Conservation (phyloP, 64 coral and sea anemone genomes). For the Cladopsammia gracilis region DNA sequence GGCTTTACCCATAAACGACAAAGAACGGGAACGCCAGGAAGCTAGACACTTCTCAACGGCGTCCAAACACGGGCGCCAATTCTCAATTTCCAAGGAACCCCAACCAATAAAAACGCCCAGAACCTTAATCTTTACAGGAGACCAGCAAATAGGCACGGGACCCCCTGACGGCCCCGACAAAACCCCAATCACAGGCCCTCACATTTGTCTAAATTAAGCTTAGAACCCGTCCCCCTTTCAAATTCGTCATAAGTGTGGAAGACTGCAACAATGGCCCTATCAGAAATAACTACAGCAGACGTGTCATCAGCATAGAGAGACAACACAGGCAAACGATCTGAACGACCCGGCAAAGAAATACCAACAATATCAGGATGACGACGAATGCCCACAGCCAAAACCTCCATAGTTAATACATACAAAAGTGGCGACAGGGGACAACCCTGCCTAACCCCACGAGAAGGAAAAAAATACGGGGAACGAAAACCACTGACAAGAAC, state of each 20-base stretch:
- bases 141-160: not conserved
- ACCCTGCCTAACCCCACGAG: slow-evolving; percentile 67
- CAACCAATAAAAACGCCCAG: not conserved
- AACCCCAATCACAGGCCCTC: slow-evolving; percentile 35
- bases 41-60: not conserved
- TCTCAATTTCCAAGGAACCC: not conserved
- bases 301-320: slow-evolving; percentile 59
- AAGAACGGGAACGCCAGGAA: not conserved
- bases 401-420: slow-evolving; percentile 34
- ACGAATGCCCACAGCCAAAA: slow-evolving; percentile 11
- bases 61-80: not conserved
- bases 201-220: not conserved
- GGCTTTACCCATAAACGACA: not conserved
- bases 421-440: slow-evolving; percentile 35
- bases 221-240: slow-evolving; percentile 41
- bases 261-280: not conserved
- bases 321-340: not conserved
- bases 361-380: not conserved
- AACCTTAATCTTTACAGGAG: not conserved
- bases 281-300: not conserved
- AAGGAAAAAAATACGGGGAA: not conserved
- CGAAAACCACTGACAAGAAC: slow-evolving; percentile 46
- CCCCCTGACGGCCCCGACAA: not conserved
- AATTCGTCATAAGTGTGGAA: not conserved
- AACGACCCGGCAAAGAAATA: not conserved